phyloP scores from a whole-genome alignment of 1,140 invertebrate genomes.

The Drosophila sp. region DNA sequence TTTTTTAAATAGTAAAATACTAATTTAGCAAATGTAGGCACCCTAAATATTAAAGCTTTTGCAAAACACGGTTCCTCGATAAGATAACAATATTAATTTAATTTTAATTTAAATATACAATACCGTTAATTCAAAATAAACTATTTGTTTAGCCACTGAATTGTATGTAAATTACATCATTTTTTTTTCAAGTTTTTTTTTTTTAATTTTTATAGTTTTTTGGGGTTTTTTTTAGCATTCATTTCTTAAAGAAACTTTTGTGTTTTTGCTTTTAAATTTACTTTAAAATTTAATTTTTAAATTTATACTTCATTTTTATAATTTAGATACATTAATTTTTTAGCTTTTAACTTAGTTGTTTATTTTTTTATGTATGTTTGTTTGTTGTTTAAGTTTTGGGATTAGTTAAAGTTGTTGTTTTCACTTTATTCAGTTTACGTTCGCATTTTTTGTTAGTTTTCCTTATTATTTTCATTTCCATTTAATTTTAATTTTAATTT shows the following conservation, averaged over 20 bases:
- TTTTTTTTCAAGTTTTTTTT: slow-evolving; percentile 25
- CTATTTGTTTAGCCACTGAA: slow-evolving; percentile 47
- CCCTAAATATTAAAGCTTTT: slow-evolving; percentile 85
- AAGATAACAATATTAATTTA: slow-evolving; percentile 76
- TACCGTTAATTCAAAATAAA: slow-evolving; percentile 80
- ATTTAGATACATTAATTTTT: slow-evolving; percentile 34
- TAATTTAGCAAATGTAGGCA: slow-evolving; percentile 85
- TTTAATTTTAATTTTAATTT: slow-evolving; percentile 26
- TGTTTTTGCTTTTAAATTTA: slow-evolving; percentile 36
- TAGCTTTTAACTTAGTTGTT: slow-evolving; percentile 26
- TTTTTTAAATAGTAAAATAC: slow-evolving; percentile 79
- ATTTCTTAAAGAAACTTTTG: slow-evolving; percentile 39
- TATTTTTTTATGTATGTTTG: slow-evolving; percentile 12
- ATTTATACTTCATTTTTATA: slow-evolving; percentile 46
- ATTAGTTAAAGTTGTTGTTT: slow-evolving; percentile 28
- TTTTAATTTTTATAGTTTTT: slow-evolving; percentile 37
- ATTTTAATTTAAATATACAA: slow-evolving; percentile 76
- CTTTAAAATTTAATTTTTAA: slow-evolving; percentile 36
- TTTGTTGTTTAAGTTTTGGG: slow-evolving; percentile 53
- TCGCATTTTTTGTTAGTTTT: slow-evolving; percentile 21
- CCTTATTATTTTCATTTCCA: slow-evolving; percentile 4
- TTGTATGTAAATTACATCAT: slow-evolving; percentile 47
- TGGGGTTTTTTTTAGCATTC: slow-evolving; percentile 33
- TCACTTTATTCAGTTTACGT: slow-evolving; percentile 1
- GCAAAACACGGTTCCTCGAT: slow-evolving; percentile 84